Evolutionary conservation across 2,113 vertebrate genomes (phyloP).

Genomic region (Chauna torquata): DNA sequence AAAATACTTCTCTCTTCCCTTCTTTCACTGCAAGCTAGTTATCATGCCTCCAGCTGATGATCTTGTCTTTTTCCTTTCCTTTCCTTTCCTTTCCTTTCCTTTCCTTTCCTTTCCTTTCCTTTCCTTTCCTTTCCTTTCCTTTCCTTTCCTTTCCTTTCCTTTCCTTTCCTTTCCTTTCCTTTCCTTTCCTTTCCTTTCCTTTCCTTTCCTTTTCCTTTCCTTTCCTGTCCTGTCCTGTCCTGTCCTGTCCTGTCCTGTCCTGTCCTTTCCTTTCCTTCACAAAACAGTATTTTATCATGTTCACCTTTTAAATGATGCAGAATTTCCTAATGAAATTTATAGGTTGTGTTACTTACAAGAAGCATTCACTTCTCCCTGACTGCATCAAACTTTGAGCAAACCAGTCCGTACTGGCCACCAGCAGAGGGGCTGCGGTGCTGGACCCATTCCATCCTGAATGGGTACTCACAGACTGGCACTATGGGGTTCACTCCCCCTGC

Average conservation of each 20-base stretch:
- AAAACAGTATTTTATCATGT: neutral
- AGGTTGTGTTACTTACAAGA: neutral
- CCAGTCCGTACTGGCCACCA: neutral
- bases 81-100: neutral
- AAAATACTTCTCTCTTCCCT: neutral
- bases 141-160: neutral
- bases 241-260: too few relatives aligned
- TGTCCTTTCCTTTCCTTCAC: neutral
- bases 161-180: neutral
- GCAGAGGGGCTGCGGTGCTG: accelerated
- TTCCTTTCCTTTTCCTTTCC: neutral
- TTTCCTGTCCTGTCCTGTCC: neutral
- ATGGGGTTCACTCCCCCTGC: neutral
- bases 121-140: neutral
- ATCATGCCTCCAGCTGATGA: neutral
- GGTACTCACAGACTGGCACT: accelerated
- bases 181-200: neutral
- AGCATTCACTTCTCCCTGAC: neutral
- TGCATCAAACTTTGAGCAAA: neutral
- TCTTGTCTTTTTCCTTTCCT: neutral
- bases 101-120: too few relatives aligned
- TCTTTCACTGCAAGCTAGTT: constrained; percentile 6
- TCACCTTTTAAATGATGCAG: neutral
- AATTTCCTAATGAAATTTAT: neutral
- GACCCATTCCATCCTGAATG: neutral